phyloP scores from a whole-genome alignment of 1,140 invertebrate species.

The Bombus confusus region DNA sequence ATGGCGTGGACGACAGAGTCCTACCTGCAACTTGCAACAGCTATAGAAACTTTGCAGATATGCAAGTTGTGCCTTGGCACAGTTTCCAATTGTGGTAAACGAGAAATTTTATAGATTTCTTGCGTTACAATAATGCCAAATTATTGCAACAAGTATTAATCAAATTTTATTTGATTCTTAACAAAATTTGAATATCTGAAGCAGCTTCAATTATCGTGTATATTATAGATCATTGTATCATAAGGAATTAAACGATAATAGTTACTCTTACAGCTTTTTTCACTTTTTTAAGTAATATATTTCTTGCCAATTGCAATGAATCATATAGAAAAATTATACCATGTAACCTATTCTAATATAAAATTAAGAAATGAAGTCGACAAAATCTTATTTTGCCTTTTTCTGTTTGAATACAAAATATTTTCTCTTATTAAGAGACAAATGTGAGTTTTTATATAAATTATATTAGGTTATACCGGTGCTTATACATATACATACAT shows the following conservation, averaged over 20 bases:
- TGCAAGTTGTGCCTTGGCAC: conserved; percentile 34
- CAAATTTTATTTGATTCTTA: background rate
- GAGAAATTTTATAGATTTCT: conserved; percentile 8
- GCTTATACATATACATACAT: background rate
- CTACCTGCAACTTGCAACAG: conserved; percentile 35
- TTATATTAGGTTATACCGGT: background rate
- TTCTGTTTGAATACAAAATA: background rate
- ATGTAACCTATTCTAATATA: background rate
- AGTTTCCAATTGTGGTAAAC: conserved; percentile 14
- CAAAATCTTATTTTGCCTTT: background rate
- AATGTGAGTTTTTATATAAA: background rate
- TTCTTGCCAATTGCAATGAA: background rate
- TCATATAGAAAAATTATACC: background rate
- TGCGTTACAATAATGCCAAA: background rate
- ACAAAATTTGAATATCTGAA: background rate
- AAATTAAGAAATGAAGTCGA: background rate
- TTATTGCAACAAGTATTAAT: background rate
- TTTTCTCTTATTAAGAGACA: background rate
- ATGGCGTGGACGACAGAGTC: conserved; percentile 54
- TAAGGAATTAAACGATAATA: background rate
- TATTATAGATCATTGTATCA: too few relatives aligned
- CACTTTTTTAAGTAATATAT: background rate
- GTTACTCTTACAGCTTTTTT: background rate
- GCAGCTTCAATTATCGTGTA: background rate
- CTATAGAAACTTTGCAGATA: conserved; percentile 57